Base-by-base conservation (phyloP, 1,140 invertebrate genomes). In the Macrocentrus cingulum region DNA sequence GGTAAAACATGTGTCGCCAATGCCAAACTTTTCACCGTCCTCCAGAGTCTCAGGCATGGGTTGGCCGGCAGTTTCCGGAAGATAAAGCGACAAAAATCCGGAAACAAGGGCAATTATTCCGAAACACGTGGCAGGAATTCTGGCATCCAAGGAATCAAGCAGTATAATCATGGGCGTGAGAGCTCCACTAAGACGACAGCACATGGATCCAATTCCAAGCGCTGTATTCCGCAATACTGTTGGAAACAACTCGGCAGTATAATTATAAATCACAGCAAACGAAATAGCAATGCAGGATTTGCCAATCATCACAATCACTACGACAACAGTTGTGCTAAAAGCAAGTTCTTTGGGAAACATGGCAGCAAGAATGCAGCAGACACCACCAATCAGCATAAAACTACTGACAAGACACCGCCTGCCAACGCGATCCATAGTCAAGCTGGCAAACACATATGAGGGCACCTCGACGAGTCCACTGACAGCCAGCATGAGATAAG, bases 231-330 rank as follows among this genome's bases (percentile, higher is more conserved):
- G 82, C 0, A 96, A 82, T 0, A 92, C 89, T 0, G 94, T 96
- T 4, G 94, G 93, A 66, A 93, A 94, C 2, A 94, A 71, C 77
- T 97, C 93, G 1, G 92, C 91, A 0, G 92, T 93, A 70, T 94
- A 95, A 63, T 95, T 92, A 65, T 94, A 95, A 54, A 94, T 87
- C 4, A 93, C 88, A 32, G 90, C 90, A 77, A 95, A 95, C 0
- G 91, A 91, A 36, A 88, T 88, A 6, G 92, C 88, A 23, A 94
- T 91, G 59, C 90, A 87, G 32, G 92, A 84, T 75, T 94, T 94
- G 0, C 92, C 92, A 2, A 88, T 66, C 68, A 94, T 85, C 0
- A 89, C 87, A 11, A 88, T 77, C n/a, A n/a, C n/a, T n/a, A n/a
- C n/a, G 65, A 69, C 39, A 6, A 73, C 61, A 0, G 81, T 86